phyloP scores from a whole-genome alignment of 2,797 vertebrate genomes.

The Cyprinella venusta region DNA sequence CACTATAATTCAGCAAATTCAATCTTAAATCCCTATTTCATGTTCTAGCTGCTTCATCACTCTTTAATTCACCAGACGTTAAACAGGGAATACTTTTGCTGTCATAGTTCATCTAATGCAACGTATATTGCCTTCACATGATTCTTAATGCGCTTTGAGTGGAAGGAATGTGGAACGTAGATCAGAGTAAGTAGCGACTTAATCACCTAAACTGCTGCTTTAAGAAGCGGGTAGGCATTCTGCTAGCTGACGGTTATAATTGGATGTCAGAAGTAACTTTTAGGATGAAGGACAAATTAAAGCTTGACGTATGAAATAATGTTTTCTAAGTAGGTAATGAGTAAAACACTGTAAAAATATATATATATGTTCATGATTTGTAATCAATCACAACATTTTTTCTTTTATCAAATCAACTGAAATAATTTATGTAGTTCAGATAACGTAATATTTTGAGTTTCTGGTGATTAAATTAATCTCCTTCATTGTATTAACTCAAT shows the following conservation, averaged over 20 bases:
- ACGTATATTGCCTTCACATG: background rate
- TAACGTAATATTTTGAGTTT: too few relatives aligned
- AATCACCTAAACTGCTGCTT: slow-evolving; percentile 14
- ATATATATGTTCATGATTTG: too few relatives aligned
- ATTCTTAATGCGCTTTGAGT: slow-evolving; percentile 13
- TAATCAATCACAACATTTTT: too few relatives aligned
- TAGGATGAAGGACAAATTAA: slow-evolving; percentile 3
- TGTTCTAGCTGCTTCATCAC: background rate
- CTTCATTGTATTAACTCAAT: too few relatives aligned
- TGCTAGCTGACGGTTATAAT: background rate
- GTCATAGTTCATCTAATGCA: background rate
- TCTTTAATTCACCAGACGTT: slow-evolving; percentile 7
- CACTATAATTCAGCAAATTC: slow-evolving; percentile 18
- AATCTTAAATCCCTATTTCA: slow-evolving; percentile 22
- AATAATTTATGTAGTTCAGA: too few relatives aligned
- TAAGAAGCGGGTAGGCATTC: background rate
- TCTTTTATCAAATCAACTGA: too few relatives aligned
- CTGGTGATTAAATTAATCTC: too few relatives aligned
- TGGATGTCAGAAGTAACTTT: slow-evolving; percentile 20
- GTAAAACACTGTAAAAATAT: background rate
- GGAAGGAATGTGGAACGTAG: background rate
- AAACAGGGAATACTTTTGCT: slow-evolving; percentile 13
- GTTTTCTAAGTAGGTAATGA: background rate
- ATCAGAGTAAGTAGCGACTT: slow-evolving; percentile 11
- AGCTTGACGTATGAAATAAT: slow-evolving; percentile 7